Percentiles rank a stretch among this genome's conserved stretches.
These are phyloP conservation scores for Falcaria lacertinaria DNA, from an alignment of 2,888 invertebrate genomes.

Conservation along the genomic window DNA sequence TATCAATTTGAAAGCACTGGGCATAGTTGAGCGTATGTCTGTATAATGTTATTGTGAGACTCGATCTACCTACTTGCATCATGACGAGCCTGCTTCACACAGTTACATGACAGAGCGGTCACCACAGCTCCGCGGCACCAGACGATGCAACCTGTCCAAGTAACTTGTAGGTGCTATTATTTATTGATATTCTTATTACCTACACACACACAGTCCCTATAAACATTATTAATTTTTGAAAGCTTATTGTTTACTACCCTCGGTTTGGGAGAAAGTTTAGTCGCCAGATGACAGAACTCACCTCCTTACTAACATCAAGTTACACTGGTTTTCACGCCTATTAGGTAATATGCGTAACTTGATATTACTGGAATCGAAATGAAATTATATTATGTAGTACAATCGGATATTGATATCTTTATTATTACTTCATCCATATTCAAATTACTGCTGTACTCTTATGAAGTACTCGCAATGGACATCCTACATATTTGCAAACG, in stretches of 20 bases:
- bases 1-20: conserved; percentile 73
- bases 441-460: no score
- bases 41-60: conserved; percentile 70
- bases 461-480: no score
- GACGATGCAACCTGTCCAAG: conserved; percentile 30
- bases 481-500: no score
- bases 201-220: conserved; percentile 3
- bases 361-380: conserved; percentile 30
- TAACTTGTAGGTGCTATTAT: conserved; percentile 33
- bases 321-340: conserved; percentile 35
- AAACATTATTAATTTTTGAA: background rate
- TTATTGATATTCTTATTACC: conserved; percentile 14
- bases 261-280: conserved; percentile 26
- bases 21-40: conserved; percentile 35
- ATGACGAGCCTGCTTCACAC: conserved; percentile 53
- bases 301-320: conserved; percentile 29
- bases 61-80: conserved; percentile 48
- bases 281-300: conserved; percentile 19
- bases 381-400: conserved; percentile 32
- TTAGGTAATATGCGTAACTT: conserved; percentile 44
- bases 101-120: conserved; percentile 52
- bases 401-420: conserved; percentile 8
- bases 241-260: background rate
- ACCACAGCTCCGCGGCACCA: conserved; percentile 16
- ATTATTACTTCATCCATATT: conserved; percentile 19